Percentiles rank a stretch among this genome's conserved stretches.
phyloP scores from a whole-genome alignment of 2,797 vertebrate species.

The Calcarius lapponicus region DNA sequence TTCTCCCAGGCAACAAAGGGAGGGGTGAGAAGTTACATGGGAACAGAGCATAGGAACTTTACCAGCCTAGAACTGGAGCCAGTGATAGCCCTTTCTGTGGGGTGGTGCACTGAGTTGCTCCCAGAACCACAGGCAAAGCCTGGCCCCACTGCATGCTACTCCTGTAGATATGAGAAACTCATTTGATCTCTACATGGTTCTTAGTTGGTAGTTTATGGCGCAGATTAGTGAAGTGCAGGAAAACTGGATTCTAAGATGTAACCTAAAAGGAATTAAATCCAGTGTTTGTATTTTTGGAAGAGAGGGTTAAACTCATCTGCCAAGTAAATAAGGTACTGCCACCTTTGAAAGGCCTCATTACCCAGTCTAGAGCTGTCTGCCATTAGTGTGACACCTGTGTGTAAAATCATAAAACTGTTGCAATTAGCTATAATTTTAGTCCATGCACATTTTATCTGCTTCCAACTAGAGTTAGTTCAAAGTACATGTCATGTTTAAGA shows the following conservation, averaged over 20 bases:
- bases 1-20: neutral
- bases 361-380: neutral
- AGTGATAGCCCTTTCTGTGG: neutral
- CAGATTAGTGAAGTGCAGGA: neutral
- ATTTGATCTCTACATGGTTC: rapidly evolving
- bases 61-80: neutral
- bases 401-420: neutral
- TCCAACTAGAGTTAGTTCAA: neutral
- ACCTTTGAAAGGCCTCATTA: neutral
- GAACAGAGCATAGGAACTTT: neutral
- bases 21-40: neutral
- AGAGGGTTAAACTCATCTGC: neutral
- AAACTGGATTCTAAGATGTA: neutral
- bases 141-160: neutral
- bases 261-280: neutral
- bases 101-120: rapidly evolving
- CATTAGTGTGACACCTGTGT: neutral
- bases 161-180: neutral
- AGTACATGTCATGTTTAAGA: neutral
- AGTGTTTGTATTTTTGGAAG: neutral
- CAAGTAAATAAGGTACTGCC: neutral
- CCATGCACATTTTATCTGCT: neutral
- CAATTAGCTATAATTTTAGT: neutral
- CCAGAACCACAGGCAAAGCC: neutral
- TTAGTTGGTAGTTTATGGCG: neutral